Base-by-base conservation (phyloP, 2,113 vertebrate genomes). In the Tupaia chinensis region DNA sequence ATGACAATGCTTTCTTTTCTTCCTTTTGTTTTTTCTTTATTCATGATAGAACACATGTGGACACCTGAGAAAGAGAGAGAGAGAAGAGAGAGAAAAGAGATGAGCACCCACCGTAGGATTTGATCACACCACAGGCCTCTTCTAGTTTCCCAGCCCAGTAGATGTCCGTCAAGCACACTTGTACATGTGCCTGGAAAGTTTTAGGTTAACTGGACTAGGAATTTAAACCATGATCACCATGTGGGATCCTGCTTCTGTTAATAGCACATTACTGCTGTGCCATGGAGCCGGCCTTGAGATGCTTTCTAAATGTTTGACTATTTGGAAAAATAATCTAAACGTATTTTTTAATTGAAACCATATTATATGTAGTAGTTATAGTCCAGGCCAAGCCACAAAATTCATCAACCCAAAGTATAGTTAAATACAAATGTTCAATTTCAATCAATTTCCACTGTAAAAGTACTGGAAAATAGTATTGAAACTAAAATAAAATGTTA, bases 371-470 rank as follows among this genome's bases (percentile, higher is more conserved):
- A 29, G 66, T 70, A 77, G 14, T 89, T 93, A 32, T 27, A n/a
- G 23, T 90, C 12, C 65, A 93, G 76, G 14, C 29, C 44, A 94
- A 93, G 56, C 13, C 32, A 86, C 34, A 76, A 89, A 73, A n/a
- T 89, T 20, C 44, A 19, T 56, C 69, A 91, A 70, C 44, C 29
- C 74, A 25, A 85, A 78, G n/a, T 85, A 44, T 82, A 15, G 25
- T 58, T 83, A 89, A 81, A 29, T 77, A 29, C 12, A 91, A 60
- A 83, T 92, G 83, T 92, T 68, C 79, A 82, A 93, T 44, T 44
- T 44, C 44, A 80, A 66, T 69, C 23, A 61, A 70, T 15, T 25
- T 13, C 44, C 44, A 44, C 44, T 5, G 44, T 4, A 61, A 93
- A 91, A 87, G 25, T 11, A 86, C 63, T 15, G 93, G 20, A 78